Evolutionary conservation across 2,113 vertebrate genomes (phyloP), one percentile per base, ranked within the genome.

Genomic region (Entelurus aequoreus): DNA sequence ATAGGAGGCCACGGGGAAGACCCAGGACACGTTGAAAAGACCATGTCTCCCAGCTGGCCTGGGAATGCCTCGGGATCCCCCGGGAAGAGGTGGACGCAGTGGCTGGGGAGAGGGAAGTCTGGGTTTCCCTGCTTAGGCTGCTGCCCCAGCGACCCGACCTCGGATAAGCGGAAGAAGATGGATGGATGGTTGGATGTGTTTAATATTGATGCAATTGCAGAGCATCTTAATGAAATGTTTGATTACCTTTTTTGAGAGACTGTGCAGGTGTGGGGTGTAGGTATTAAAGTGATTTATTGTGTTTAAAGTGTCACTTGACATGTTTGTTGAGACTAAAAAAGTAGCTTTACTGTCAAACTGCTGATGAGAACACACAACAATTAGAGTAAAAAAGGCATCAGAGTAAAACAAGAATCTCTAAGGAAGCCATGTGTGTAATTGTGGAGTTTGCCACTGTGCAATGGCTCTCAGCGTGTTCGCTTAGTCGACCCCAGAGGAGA

Each of bases 391-490:
- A 79, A 79, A 28, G 63, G 66, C 52, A 49, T 7, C 50, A 46
- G 55, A 63, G 63, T 53, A 68, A 79, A 79, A 67, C 72, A 68
- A 78, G 54, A 54, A 36, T 73, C 74, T 55, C 75, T 6, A 0
- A 66, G 72, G 74, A 66, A 51, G 50, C 7, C 6, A 28, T 21
- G 62, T 78, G 67, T 79, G 61, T 69, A 67, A 68, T 68, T 71
- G 78, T 67, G 68, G 67, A 66, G 59, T 56, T 13, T 63, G 77
- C 51, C 57, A 56, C 65, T 69, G 75, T 71, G 75, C 65, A 63
- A 40, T 62, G 64, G 69, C 76, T 82, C 42, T 11, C 4, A 82
- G 77, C 74, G 35, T 80, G 67, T 84, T 86, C 75, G 79, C 72
- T 75, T 70, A 38, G 36, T 38, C 36, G 36, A 55, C 12, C 71